These are phyloP conservation scores for Hecatera dysodea DNA, from an alignment of 2,888 invertebrate genomes.

Conservation along the genomic window DNA sequence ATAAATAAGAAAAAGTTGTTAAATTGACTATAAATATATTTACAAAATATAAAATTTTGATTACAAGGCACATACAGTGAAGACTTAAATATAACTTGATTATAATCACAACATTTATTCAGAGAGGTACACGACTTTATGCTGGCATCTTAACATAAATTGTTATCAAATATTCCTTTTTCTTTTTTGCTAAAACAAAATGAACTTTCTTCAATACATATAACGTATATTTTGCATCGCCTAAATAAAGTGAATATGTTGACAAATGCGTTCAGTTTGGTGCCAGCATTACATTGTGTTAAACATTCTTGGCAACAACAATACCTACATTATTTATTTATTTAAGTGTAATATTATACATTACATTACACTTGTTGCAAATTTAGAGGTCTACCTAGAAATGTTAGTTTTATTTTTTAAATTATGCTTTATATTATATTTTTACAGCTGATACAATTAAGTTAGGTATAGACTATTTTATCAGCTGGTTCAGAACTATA, in stretches of 20 bases:
- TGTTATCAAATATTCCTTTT: neutral
- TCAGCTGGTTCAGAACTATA: neutral
- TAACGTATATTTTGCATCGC: conserved; percentile 12
- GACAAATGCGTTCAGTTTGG: neutral
- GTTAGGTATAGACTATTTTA: neutral
- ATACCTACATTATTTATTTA: conserved; percentile 17
- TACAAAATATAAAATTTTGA: conserved; percentile 81
- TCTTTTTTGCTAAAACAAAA: conserved; percentile 4
- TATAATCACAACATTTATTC: conserved; percentile 64
- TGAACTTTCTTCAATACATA: neutral
- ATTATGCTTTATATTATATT: conserved; percentile 18
- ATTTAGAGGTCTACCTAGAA: neutral
- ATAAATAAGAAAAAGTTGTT: conserved; percentile 40
- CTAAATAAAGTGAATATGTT: neutral
- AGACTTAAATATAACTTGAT: conserved; percentile 57
- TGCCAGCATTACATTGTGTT: conserved; percentile 21
- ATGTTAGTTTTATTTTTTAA: conserved; percentile 4
- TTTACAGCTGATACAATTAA: neutral
- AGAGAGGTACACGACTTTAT: conserved; percentile 57
- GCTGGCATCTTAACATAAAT: conserved; percentile 8
- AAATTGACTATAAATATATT: conserved; percentile 71
- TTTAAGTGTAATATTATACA: conserved; percentile 5
- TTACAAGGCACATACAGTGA: conserved; percentile 74
- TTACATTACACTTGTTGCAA: conserved; percentile 17
- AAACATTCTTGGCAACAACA: conserved; percentile 25